Conservation (phyloP, 2,888 invertebrate genomes). For the Macrosoma leucophasiata region DNA sequence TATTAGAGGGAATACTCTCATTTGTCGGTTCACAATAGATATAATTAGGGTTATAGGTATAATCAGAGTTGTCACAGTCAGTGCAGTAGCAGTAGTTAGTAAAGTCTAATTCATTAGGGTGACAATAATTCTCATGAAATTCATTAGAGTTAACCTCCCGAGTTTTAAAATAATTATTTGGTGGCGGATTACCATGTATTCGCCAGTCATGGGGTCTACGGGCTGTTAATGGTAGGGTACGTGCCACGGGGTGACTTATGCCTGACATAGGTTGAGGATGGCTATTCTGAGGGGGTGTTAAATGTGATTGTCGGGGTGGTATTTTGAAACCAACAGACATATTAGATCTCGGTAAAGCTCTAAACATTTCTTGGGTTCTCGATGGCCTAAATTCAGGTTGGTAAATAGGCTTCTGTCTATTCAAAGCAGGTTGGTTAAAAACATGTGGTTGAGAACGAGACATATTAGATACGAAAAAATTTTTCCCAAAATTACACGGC, state of each 20-base stretch:
- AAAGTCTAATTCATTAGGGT: not conserved
- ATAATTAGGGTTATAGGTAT: not conserved
- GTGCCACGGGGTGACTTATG: constrained; percentile 7
- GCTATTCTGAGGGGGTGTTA: too few species aligned
- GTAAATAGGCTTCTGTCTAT: too few species aligned
- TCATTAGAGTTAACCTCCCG: constrained; percentile 1
- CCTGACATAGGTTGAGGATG: constrained; percentile 14
- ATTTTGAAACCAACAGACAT: constrained; percentile 6
- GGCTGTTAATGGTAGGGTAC: too few species aligned
- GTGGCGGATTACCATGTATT: not conserved
- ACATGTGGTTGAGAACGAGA: not conserved
- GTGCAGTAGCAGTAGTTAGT: not conserved
- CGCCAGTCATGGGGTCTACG: too few species aligned
- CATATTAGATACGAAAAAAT: not conserved
- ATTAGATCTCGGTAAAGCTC: constrained; percentile 3
- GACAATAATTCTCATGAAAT: constrained; percentile 1
- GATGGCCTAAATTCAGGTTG: not conserved
- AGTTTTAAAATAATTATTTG: not conserved
- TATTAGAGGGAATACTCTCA: not conserved
- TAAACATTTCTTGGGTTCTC: constrained; percentile 4
- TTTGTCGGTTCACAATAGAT: too few species aligned
- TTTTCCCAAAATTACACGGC: not conserved
- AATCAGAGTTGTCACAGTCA: constrained; percentile 4
- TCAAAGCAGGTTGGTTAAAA: too few species aligned
- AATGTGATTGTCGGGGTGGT: constrained; percentile 1